A percentile compares a stretch with the other conserved stretches of the same genome.
Conservation (phyloP, 2,797 vertebrate species). For the Tapera naevia region DNA sequence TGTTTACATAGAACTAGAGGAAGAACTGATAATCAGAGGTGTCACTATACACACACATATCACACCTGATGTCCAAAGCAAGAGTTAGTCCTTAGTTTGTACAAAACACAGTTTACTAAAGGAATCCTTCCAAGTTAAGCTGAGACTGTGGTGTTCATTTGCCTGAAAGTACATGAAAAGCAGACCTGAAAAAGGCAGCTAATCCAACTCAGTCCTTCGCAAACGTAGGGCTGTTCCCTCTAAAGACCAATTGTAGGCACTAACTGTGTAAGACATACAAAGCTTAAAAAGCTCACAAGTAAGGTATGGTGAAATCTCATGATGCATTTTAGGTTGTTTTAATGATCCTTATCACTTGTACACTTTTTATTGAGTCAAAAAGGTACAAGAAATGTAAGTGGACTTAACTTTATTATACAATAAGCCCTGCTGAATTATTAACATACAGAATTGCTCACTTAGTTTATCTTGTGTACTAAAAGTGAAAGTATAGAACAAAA, state of each 20-base stretch:
- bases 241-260: neutral
- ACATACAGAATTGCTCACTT: neutral
- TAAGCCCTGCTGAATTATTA: neutral
- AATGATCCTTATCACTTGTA: neutral
- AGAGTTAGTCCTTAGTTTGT: neutral
- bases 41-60: too few relatives aligned
- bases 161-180: neutral
- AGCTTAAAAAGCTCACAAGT: neutral
- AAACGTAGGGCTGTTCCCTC: accelerated
- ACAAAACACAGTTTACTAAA: neutral
- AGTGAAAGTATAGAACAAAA: neutral
- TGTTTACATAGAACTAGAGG: neutral
- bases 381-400: neutral
- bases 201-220: neutral
- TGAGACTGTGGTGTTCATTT: neutral
- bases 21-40: neutral
- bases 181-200: neutral
- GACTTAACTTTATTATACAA: neutral
- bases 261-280: accelerated
- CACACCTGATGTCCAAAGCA: neutral
- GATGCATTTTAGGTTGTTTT: neutral
- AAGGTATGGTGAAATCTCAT: neutral
- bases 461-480: neutral
- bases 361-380: neutral
- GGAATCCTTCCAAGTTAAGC: neutral